Evolutionary conservation across 1,140 invertebrate species (phyloP).

Genomic region (Paramacrobiotus metropolitanus): DNA sequence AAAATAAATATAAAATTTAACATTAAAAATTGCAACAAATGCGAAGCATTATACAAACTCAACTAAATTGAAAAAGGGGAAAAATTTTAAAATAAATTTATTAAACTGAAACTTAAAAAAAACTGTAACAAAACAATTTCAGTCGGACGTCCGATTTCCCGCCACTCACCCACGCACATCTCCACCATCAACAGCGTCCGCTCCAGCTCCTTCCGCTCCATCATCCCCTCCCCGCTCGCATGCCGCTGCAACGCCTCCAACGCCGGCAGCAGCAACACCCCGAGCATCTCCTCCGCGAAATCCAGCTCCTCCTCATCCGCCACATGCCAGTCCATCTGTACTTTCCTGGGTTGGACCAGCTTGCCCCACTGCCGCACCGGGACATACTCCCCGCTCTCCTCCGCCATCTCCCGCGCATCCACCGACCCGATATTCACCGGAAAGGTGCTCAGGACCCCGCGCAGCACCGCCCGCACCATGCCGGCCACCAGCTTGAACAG

Average conservation of each 20-base stretch:
- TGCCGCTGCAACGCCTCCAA: conserved; percentile 20
- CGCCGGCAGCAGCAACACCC: conserved; percentile 33
- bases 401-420: neutral
- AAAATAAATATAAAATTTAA: no score
- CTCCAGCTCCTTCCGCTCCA: neutral
- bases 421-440: neutral
- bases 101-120: no score
- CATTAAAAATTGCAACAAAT: no score
- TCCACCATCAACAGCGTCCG: neutral
- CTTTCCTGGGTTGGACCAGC: conserved; percentile 34
- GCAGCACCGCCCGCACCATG: neutral
- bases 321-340: conserved; percentile 48
- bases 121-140: no score
- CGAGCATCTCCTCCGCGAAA: conserved; percentile 33
- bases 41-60: no score
- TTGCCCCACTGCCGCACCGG: conserved; percentile 43
- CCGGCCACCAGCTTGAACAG: neutral
- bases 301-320: conserved; percentile 42
- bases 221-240: neutral
- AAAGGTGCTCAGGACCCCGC: neutral
- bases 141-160: no score
- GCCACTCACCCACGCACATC: neutral
- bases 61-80: no score
- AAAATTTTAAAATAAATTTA: no score
- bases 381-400: neutral